Percentiles rank a stretch among this genome's conserved stretches.
Evolutionary conservation across 2,888 invertebrate genomes (phyloP).

Genomic region (Papilio gigon): DNA sequence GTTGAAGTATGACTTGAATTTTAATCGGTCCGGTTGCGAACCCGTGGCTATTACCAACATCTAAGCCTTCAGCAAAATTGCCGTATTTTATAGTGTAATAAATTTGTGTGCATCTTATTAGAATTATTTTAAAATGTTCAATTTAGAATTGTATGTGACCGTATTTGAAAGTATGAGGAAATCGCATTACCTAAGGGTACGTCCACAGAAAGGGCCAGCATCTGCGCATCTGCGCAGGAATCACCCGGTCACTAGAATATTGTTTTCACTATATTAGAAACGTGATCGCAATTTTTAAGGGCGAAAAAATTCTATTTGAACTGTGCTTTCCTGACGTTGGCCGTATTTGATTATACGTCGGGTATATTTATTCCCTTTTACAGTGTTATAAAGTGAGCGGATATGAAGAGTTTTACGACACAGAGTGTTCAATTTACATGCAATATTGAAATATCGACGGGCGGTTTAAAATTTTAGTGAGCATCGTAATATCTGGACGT

Average conservation of each 20-base stretch:
- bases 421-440: constrained; percentile 71
- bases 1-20: no score
- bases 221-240: constrained; percentile 80
- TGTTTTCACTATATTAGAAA: constrained; percentile 84
- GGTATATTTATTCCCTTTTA: constrained; percentile 74
- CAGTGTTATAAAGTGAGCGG: constrained; percentile 74
- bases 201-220: constrained; percentile 77
- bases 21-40: no score
- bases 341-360: constrained; percentile 76
- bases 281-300: constrained; percentile 83
- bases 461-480: constrained; percentile 62
- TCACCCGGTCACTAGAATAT: constrained; percentile 84
- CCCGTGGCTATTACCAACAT: no score
- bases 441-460: constrained; percentile 72
- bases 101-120: background rate
- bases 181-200: constrained; percentile 64
- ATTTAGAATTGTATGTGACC: constrained; percentile 28
- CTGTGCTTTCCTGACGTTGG: constrained; percentile 67
- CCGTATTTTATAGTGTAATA: no score
- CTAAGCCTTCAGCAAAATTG: no score
- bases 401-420: constrained; percentile 74
- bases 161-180: constrained; percentile 71
- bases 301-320: constrained; percentile 80
- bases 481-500: constrained; percentile 27
- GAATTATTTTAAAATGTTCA: constrained; percentile 31